phyloP scores from a whole-genome alignment of 2,888 invertebrate species.

The Diachrysia chrysitis region DNA sequence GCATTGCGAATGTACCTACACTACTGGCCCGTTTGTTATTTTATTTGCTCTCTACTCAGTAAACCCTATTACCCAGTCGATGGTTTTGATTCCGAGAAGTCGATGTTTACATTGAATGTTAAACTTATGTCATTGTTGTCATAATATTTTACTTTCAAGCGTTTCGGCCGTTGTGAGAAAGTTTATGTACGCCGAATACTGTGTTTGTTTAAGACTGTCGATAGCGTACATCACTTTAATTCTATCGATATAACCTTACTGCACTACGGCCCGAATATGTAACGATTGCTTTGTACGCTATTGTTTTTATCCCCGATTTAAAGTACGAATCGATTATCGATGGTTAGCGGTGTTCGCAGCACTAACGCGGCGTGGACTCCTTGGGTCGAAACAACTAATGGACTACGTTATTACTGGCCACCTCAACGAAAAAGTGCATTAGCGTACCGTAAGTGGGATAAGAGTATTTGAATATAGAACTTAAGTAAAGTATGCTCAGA shows the following conservation, averaged over 20 bases:
- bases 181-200: slow-evolving; percentile 68
- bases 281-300: slow-evolving; percentile 10
- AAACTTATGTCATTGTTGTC: slow-evolving; percentile 83
- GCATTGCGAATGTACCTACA: slow-evolving; percentile 73
- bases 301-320: slow-evolving; percentile 35
- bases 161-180: slow-evolving; percentile 75
- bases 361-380: slow-evolving; percentile 67
- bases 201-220: slow-evolving; percentile 73
- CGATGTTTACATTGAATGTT: slow-evolving; percentile 83
- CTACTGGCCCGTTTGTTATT: slow-evolving; percentile 80
- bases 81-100: slow-evolving; percentile 86
- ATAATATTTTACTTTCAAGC: slow-evolving; percentile 80
- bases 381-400: slow-evolving; percentile 82
- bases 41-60: slow-evolving; percentile 85
- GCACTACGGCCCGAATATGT: slow-evolving; percentile 17
- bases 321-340: slow-evolving; percentile 56
- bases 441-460: slow-evolving; percentile 84
- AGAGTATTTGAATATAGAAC: slow-evolving; percentile 87
- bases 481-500: slow-evolving; percentile 83
- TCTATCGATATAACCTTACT: slow-evolving; percentile 54
- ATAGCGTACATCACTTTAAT: slow-evolving; percentile 43
- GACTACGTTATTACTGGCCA: slow-evolving; percentile 82
- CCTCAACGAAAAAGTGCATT: slow-evolving; percentile 87
- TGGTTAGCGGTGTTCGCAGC: slow-evolving; percentile 66
- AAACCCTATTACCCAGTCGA: slow-evolving; percentile 84